Evolutionary conservation across 2,888 invertebrate species (phyloP), one percentile per base, ranked within the genome.

Genomic region (Pegoplata infirma): DNA sequence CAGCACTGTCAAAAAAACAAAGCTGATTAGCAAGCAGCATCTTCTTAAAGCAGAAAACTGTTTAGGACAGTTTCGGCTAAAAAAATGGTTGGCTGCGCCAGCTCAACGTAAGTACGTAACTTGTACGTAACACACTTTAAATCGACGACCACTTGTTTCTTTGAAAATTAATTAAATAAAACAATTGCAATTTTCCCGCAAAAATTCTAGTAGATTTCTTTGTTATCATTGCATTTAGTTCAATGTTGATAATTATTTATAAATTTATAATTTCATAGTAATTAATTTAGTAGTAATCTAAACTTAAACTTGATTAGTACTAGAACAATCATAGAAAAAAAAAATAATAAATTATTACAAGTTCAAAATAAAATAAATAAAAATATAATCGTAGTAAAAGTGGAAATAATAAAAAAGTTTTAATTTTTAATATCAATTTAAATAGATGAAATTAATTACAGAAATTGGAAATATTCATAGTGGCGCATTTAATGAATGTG

Each of bases 241-340:
- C 75, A 75, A 69, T 75, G 68, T 56, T 49, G 32, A 16, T 55
- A 55, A 21, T 63, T 75, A 40, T 36, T 49, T 76, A 76, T 69
- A 76, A 76, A 69, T 64, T 69, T 47, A 21, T 44, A 44, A 44
- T 14, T 56, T 69, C 14, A 40, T 19, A 44, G 28, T 64, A 16
- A 44, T 32, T 51, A 63, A 49, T 63, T 76, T 56, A 76, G 75
- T 76, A 63, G 56, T 69, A 76, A 49, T 76, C 40, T 68, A 76
- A 76, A 76, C 75, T 76, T 76, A 63, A 76, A 76, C 75, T 76
- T 76, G 75, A 69, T 69, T 58, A 76, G 56, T 69, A 64, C 68
- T 44, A n/a, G 36, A n/a, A n/a, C 36, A 40, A 40, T 40, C n/a
- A n/a, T n/a, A n/a, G n/a, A 40, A 40, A 40, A 40, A 1, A 40